Base-by-base conservation (phyloP, 2,113 vertebrate genomes). In the Prolemur simus region DNA sequence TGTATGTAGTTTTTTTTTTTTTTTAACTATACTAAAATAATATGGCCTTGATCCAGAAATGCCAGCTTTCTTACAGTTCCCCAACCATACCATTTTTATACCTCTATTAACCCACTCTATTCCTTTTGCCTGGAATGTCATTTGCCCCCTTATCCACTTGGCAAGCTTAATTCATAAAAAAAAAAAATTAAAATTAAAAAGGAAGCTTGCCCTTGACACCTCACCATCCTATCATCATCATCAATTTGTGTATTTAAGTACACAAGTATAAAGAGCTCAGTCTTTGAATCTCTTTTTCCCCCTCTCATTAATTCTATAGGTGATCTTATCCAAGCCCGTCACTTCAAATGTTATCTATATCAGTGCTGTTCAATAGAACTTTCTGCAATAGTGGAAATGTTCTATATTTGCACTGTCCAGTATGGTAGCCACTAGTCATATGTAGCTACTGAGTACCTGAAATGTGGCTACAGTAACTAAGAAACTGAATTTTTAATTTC, bases 31-130 rank as follows among this genome's bases (percentile, higher is more conserved):
- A 68, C 60, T 88, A 96, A 95, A 94, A 91, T 95, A 88, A 89
- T 60, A 92, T 84, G 84, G 63, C 29, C 64, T 93, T 90, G 42
- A 32, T 95, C 93, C 77, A 92, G 71, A 95, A 93, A 94, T 95
- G 11, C 60, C 68, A 80, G 66, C 66, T 78, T 95, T 95, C 66
- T 92, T 92, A 68, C 37, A 71, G 60, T 73, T 95, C 89, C 14
- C 34, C 89, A 88, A 88, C 23, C 39, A 84, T 60, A 49, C 42
- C 15, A 45, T 29, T 92, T 94, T 97, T 94, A 63, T 27, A 52
- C 27, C 47, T 92, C 37, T 68, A 49, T 93, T n/a, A 88, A 80
- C 17, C 34, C 12, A 47, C 18, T 74, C 63, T 89, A 34, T 73
- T 91, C 37, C 49, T 27, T 42, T 29, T 56, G 18, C 21, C 73